Conservation (phyloP, 2,113 vertebrate genomes). For the Ornithorhynchus anatinus region DNA sequence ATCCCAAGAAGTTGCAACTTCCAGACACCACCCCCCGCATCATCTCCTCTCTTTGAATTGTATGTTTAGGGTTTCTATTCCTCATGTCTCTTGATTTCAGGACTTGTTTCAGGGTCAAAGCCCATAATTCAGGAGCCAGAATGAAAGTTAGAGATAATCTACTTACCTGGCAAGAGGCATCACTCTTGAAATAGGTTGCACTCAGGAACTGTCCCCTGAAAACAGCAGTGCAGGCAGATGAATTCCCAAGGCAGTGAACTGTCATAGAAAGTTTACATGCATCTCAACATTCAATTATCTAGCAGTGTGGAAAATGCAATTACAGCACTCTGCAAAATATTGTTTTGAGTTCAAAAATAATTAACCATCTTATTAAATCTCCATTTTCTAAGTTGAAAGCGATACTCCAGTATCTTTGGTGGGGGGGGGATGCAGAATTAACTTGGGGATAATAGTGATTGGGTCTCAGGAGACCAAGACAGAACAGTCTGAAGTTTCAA, state of each 20-base stretch:
- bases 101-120: too few species aligned
- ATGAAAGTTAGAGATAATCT: too few species aligned
- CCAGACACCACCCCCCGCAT: too few species aligned
- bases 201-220: too few species aligned
- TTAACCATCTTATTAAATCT: conserved; percentile 46
- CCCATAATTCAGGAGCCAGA: too few species aligned
- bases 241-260: conserved; percentile 19
- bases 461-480: not conserved
- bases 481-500: conserved; percentile 1
- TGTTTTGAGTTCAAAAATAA: conserved; percentile 45
- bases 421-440: not conserved
- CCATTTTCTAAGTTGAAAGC: conserved; percentile 5
- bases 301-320: conserved; percentile 46
- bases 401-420: not conserved
- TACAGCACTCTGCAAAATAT: conserved; percentile 41
- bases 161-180: too few species aligned
- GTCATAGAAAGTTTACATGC: conserved; percentile 20
- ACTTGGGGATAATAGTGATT: not conserved
- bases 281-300: conserved; percentile 46
- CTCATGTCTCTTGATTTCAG: too few species aligned
- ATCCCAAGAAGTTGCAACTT: too few species aligned
- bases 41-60: too few species aligned
- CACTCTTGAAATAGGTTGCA: too few species aligned
- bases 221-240: conserved; percentile 1
- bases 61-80: too few species aligned